These are phyloP conservation scores for Hypsopygia costalis DNA, from an alignment of 2,888 invertebrate species.

Conservation along the genomic window DNA sequence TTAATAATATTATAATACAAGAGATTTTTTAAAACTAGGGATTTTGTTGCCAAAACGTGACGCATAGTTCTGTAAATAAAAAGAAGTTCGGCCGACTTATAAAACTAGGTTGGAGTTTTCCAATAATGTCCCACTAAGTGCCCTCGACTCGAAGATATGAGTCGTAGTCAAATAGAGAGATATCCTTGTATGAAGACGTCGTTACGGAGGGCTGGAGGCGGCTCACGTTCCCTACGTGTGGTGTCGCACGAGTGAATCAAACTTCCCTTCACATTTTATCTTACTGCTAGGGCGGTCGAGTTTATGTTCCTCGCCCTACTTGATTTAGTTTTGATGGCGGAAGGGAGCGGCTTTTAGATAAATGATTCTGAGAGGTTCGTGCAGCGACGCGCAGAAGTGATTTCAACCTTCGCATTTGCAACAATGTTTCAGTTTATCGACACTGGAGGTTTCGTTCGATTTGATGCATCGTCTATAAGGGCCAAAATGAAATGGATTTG, in stretches of 20 bases:
- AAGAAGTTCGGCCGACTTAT: constrained; percentile 29
- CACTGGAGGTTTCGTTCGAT: constrained; percentile 43
- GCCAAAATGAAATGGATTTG: constrained; percentile 64
- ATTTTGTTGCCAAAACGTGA: too few relatives aligned
- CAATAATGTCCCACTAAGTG: constrained; percentile 65
- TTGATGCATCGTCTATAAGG: constrained; percentile 55
- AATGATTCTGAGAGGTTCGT: constrained; percentile 56
- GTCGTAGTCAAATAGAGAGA: constrained; percentile 71
- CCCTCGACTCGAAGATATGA: constrained; percentile 61
- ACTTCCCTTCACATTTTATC: constrained; percentile 75
- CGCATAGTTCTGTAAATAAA: constrained; percentile 8
- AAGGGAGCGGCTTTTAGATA: constrained; percentile 74
- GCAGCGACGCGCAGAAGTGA: constrained; percentile 27
- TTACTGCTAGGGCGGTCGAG: constrained; percentile 74
- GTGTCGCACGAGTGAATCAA: constrained; percentile 73
- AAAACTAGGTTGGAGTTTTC: constrained; percentile 53
- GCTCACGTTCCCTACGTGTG: constrained; percentile 45
- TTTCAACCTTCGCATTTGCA: constrained; percentile 51
- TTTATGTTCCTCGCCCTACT: constrained; percentile 73
- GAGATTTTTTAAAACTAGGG: too few relatives aligned
- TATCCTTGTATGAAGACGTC: constrained; percentile 65
- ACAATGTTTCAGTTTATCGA: constrained; percentile 65
- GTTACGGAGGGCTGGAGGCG: constrained; percentile 48
- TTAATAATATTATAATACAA: too few relatives aligned
- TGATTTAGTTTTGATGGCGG: constrained; percentile 78